A percentile compares a stretch with the other conserved stretches of the same genome.
Evolutionary conservation across 2,113 vertebrate species (phyloP).

Genomic region (Oreochromis niloticus): DNA sequence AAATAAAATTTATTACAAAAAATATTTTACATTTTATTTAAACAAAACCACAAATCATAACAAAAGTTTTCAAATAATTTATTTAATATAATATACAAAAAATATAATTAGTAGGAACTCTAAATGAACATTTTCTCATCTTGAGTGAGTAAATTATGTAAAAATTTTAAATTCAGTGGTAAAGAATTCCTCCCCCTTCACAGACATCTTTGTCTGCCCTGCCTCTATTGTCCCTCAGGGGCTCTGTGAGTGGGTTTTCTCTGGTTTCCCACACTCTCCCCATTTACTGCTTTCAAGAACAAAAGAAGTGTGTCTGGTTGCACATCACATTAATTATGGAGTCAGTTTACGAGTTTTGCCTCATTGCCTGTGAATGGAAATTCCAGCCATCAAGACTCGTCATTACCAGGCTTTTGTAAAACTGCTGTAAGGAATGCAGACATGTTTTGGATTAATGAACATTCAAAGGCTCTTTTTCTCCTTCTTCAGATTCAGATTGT

Average conservation of each 20-base stretch:
- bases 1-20: background rate
- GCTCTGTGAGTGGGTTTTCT: slow-evolving; percentile 60
- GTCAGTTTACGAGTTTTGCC: slow-evolving; percentile 51
- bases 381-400: slow-evolving; percentile 43
- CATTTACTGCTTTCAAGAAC: slow-evolving; percentile 49
- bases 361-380: slow-evolving; percentile 40
- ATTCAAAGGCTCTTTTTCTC: slow-evolving; percentile 5
- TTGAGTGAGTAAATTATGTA: background rate
- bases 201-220: slow-evolving; percentile 30
- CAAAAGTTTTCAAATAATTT: background rate
- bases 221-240: slow-evolving; percentile 40
- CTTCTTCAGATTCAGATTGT: background rate
- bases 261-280: slow-evolving; percentile 67
- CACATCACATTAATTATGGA: slow-evolving; percentile 62
- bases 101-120: background rate
- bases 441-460: slow-evolving; percentile 45
- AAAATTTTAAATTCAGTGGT: slow-evolving; percentile 11
- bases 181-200: background rate
- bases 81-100: background rate
- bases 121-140: background rate
- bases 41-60: background rate
- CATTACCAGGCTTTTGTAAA: slow-evolving; percentile 41
- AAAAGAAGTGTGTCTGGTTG: slow-evolving; percentile 73
- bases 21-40: rapidly evolving
- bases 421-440: slow-evolving; percentile 49